Evolutionary conservation across 2,113 vertebrate species (phyloP), one percentile per base, ranked within the genome.

Genomic region (Tor tambroides): DNA sequence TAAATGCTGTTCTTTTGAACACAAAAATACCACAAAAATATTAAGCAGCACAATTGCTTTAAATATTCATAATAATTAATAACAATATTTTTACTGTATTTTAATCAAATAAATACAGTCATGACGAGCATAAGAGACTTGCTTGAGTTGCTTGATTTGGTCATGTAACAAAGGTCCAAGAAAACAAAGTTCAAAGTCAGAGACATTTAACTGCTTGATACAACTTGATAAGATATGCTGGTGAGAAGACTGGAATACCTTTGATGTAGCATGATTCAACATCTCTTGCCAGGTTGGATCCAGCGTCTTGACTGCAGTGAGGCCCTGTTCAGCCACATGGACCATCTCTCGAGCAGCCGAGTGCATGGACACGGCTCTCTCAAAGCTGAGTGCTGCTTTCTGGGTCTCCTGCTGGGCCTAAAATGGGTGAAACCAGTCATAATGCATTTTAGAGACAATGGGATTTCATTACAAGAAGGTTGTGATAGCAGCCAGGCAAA

Each of bases 251-350:
- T 26, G n/a, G 26, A 19, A 28, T 90, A 98, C 97, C 93, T 98
- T 98, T 80, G 95, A 91, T 0, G 97, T 98, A 9, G 97, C 96
- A 1, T 98, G 97, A 92, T 98, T 98, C 38, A 98, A 96, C 97
- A 98, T 98, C 92, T 98, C 97, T 89, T 98, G 97, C 97, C 97
- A 98, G 0, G 97, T 97, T 46, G 97, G 96, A 86, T 98, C 97
- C 89, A 98, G 90, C 1, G 96, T 98, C 80, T 94, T 95, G 89
- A 96, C 96, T 0, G 96, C 96, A 91, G 96, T 89, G 12, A 98
- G 95, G 0, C 97, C 97, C 89, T 98, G 97, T 88, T 98, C 97
- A 0, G 97, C 97, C 91, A 98, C 97, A 0, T 97, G 97, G 15
- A 98, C 97, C 97, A 98, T 98, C 91, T 98, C 97, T 1, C 97